These are phyloP conservation scores for Apaloderma vittatum DNA, from an alignment of 2,113 vertebrate genomes.

Conservation along the genomic window DNA sequence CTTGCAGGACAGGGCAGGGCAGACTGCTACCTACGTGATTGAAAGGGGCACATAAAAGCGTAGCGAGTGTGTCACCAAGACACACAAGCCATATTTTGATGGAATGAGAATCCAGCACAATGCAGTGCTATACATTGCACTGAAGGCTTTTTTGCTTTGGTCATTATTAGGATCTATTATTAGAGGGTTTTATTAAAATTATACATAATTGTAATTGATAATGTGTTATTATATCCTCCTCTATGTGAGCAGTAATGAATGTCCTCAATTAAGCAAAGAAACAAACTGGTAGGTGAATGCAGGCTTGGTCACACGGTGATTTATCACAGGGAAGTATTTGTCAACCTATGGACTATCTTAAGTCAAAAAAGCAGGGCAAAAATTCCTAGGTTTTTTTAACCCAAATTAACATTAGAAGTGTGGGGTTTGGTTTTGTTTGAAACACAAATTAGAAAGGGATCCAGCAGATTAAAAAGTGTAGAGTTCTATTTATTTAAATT, in stretches of 20 bases:
- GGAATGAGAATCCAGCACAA: background rate
- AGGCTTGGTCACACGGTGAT: background rate
- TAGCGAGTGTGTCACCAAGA: background rate
- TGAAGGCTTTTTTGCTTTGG: background rate
- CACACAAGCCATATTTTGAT: background rate
- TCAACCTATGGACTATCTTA: background rate
- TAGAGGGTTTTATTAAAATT: conserved; percentile 27
- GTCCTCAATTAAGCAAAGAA: conserved; percentile 38
- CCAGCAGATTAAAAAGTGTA: background rate
- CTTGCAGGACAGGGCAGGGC: background rate
- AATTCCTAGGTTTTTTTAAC: background rate
- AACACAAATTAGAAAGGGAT: background rate
- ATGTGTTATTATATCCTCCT: background rate
- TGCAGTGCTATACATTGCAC: background rate
- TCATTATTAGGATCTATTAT: conserved; percentile 1
- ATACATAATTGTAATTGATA: conserved; percentile 36
- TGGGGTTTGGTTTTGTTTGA: background rate
- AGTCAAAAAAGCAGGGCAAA: background rate
- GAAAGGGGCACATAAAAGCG: background rate
- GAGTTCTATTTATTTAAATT: background rate
- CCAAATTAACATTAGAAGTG: background rate
- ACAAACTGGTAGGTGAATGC: conserved; percentile 19
- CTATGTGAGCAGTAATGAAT: conserved; percentile 21
- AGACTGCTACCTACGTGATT: background rate
- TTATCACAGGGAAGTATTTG: background rate